Conservation (phyloP, 2,113 vertebrate species). For the Rhagologus leucostigma region DNA sequence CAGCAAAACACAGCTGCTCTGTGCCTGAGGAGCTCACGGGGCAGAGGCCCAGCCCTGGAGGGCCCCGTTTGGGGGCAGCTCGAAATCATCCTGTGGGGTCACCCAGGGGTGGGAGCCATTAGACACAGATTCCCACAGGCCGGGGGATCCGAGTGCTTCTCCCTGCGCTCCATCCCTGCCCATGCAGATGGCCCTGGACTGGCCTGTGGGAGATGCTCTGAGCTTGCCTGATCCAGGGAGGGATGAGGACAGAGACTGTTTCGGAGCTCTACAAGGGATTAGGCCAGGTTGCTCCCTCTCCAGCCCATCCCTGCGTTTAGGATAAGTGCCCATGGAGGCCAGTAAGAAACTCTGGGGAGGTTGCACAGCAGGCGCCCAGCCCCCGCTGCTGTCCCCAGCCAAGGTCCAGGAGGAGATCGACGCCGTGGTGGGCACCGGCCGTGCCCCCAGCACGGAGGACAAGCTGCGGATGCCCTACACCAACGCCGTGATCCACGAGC, state of each 20-base stretch:
- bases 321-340: not conserved
- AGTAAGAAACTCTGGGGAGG: not conserved
- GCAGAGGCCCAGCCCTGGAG: too few relatives aligned
- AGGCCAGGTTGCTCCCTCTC: not conserved
- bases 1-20: not conserved
- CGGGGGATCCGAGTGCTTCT: not conserved
- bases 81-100: not conserved
- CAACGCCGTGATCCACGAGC: slow-evolving; percentile 20
- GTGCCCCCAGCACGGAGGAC: slow-evolving; percentile 5
- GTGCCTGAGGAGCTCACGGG: not conserved
- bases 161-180: not conserved
- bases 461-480: slow-evolving; percentile 46
- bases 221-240: not conserved
- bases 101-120: not conserved
- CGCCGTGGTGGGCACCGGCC: not conserved
- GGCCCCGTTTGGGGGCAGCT: fast-evolving
- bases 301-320: not conserved
- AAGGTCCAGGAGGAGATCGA: slow-evolving; percentile 54
- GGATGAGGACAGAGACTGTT: not conserved
- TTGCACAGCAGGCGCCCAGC: not conserved
- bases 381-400: not conserved
- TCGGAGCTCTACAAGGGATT: not conserved
- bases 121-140: not conserved
- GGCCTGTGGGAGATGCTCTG: not conserved
- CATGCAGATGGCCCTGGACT: fast-evolving